A percentile compares a stretch with the other conserved stretches of the same genome.
These are phyloP conservation scores for Zoanthus sansibaricus DNA, from an alignment of 92 coral and sea anemone species.

Conservation along the genomic window DNA sequence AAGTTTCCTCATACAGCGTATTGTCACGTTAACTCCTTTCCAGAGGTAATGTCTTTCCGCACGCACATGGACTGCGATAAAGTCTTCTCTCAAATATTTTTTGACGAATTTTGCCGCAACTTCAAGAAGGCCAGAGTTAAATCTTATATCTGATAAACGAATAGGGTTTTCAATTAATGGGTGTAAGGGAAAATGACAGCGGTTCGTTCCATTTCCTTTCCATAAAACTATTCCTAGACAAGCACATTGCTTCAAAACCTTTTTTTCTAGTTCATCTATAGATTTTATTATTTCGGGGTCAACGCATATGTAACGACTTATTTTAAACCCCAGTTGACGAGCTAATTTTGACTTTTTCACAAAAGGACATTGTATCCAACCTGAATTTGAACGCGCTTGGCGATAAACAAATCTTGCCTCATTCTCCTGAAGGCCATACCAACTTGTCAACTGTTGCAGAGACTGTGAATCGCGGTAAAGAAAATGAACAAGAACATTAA, in stretches of 20 bases:
- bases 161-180: slow-evolving; percentile 70
- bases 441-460: slow-evolving; percentile 71
- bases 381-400: slow-evolving; percentile 67
- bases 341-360: slow-evolving; percentile 84
- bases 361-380: slow-evolving; percentile 91
- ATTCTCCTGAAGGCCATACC: slow-evolving; percentile 78
- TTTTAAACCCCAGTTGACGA: slow-evolving; percentile 88
- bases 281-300: slow-evolving; percentile 90
- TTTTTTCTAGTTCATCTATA: slow-evolving; percentile 80
- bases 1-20: slow-evolving; percentile 84
- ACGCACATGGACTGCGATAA: slow-evolving; percentile 91
- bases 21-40: slow-evolving; percentile 83
- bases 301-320: slow-evolving; percentile 93
- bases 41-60: slow-evolving; percentile 88
- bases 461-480: slow-evolving; percentile 68
- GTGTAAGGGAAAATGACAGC: slow-evolving; percentile 81
- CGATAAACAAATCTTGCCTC: slow-evolving; percentile 75
- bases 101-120: slow-evolving; percentile 77
- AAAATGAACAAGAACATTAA: slow-evolving; percentile 91
- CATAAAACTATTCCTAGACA: slow-evolving; percentile 95
- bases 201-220: slow-evolving; percentile 86
- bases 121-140: slow-evolving; percentile 76
- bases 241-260: slow-evolving; percentile 76
- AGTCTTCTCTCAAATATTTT: slow-evolving; percentile 64
- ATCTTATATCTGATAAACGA: slow-evolving; percentile 77